A percentile compares a stretch with the other conserved stretches of the same genome.
phyloP scores from a whole-genome alignment of 2,113 vertebrate species.

The Salminus brasiliensis region DNA sequence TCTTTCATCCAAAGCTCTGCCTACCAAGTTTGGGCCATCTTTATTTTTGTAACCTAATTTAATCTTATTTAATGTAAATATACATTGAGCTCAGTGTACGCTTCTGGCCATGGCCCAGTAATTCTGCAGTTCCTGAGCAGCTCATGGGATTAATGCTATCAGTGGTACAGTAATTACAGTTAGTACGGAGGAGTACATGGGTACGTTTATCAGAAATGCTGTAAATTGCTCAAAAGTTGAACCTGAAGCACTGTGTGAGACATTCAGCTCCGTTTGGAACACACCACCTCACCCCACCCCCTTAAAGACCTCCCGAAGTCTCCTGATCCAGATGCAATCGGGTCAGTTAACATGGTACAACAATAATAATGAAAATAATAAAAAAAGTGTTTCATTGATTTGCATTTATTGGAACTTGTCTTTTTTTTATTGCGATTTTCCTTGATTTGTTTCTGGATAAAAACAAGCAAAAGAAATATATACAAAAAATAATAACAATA shows the following conservation, averaged over 20 bases:
- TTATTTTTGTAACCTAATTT: slow-evolving; percentile 46
- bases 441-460: no score
- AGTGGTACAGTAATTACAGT: slow-evolving; percentile 49
- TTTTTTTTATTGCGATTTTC: neutral
- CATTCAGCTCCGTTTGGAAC: slow-evolving; percentile 11
- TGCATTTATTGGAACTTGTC: neutral
- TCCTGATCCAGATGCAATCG: slow-evolving; percentile 50
- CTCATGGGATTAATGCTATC: slow-evolving; percentile 19
- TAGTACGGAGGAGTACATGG: slow-evolving; percentile 47
- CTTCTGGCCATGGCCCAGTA: slow-evolving; percentile 13
- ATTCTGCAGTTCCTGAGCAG: slow-evolving; percentile 4
- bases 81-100: slow-evolving; percentile 30
- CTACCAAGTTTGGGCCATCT: slow-evolving; percentile 24
- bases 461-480: no score
- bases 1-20: slow-evolving; percentile 24
- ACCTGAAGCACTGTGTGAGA: slow-evolving; percentile 6
- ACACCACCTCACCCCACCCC: neutral
- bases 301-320: neutral
- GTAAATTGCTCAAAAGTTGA: slow-evolving; percentile 46
- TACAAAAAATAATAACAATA: no score
- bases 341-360: slow-evolving; percentile 57
- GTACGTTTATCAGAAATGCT: slow-evolving; percentile 48
- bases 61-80: slow-evolving; percentile 63
- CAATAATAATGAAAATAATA: no score
- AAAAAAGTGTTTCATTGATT: slow-evolving; percentile 20